Evolutionary conservation across 2,797 vertebrate genomes (phyloP).

Genomic region (Stomatorhinus walkeri): DNA sequence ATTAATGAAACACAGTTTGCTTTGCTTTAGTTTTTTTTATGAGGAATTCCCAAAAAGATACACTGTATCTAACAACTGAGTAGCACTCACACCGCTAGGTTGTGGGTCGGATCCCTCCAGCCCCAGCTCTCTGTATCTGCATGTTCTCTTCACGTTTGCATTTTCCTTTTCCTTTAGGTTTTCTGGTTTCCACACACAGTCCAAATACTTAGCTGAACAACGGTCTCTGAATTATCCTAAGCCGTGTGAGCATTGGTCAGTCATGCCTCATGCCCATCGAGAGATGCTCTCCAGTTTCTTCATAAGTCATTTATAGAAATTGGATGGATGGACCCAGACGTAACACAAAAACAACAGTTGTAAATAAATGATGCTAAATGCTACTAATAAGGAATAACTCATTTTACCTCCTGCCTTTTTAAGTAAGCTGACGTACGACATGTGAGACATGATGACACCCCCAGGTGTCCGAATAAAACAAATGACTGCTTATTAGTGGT

Average conservation of each 20-base stretch:
- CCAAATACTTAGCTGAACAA: not conserved
- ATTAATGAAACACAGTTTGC: not conserved
- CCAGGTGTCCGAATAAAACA: not conserved
- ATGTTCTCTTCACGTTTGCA: not conserved
- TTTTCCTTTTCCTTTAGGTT: not conserved
- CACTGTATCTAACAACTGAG: not conserved
- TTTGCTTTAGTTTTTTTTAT: not conserved
- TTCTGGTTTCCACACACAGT: not conserved
- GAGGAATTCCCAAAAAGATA: not conserved
- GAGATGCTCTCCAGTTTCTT: not conserved
- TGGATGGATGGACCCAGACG: not conserved
- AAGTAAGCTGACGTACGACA: not conserved
- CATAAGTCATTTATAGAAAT: not conserved
- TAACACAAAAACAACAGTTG: not conserved
- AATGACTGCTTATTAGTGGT: constrained; percentile 21
- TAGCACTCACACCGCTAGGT: not conserved
- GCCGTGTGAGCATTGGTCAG: not conserved
- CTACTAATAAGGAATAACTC: not conserved
- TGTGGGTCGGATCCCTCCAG: not conserved
- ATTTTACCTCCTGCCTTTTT: not conserved
- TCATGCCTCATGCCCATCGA: not conserved
- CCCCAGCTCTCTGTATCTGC: not conserved
- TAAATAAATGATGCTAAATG: not conserved
- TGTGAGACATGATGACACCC: not conserved
- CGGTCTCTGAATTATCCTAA: not conserved